phyloP scores from a whole-genome alignment of 1,140 invertebrate genomes.

The Zaprionus ghesquierei region DNA sequence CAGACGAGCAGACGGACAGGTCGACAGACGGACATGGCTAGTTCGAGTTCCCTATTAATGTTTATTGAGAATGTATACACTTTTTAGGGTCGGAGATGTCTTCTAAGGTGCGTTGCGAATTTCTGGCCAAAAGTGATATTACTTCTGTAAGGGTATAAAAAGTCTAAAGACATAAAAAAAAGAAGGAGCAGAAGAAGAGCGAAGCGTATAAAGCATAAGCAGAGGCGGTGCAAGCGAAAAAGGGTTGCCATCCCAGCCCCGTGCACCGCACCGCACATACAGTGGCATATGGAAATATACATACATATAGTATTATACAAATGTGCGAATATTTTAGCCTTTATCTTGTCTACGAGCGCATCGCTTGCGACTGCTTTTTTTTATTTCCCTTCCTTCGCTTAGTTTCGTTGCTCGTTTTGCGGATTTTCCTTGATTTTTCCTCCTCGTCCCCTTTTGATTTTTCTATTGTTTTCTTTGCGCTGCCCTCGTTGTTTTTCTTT shows the following conservation, averaged over 20 bases:
- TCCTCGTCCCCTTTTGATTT: conserved; percentile 22
- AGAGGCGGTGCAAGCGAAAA: background rate
- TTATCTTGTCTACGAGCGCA: conserved; percentile 1
- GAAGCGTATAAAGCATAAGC: conserved; percentile 13
- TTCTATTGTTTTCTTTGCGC: conserved; percentile 28
- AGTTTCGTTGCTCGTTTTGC: background rate
- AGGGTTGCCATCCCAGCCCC: no score
- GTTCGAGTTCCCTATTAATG: no score
- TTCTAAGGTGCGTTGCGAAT: no score
- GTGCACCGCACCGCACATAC: conserved; percentile 12
- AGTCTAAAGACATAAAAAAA: conserved; percentile 36
- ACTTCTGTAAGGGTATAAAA: no score
- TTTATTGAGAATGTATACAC: no score
- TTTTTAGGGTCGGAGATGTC: no score
- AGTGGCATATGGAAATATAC: conserved; percentile 42
- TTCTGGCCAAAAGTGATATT: no score
- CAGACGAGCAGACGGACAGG: no score
- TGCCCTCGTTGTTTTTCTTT: background rate
- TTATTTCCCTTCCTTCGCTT: background rate
- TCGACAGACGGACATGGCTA: no score
- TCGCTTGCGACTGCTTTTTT: background rate
- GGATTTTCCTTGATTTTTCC: background rate
- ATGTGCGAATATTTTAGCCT: conserved; percentile 53
- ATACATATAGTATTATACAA: conserved; percentile 20
- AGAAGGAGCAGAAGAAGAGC: no score